phyloP scores from a whole-genome alignment of 2,888 invertebrate genomes.

The Melanophora roralis region DNA sequence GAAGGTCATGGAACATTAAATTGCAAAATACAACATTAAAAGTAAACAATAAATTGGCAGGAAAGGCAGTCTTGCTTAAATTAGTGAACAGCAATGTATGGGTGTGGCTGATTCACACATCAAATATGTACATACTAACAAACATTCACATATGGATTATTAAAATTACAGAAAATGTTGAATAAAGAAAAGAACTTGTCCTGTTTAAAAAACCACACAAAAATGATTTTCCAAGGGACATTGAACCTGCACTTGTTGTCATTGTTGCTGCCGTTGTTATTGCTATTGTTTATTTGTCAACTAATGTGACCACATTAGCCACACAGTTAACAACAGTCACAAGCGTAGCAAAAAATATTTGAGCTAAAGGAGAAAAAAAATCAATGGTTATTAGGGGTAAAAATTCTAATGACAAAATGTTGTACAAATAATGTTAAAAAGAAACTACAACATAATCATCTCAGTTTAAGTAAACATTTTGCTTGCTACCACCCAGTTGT shows the following conservation, averaged over 20 bases:
- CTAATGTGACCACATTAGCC: conserved; percentile 62
- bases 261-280: background rate
- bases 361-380: background rate
- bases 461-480: background rate
- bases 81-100: background rate
- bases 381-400: conserved; percentile 20
- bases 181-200: conserved; percentile 29
- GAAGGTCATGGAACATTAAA: conserved; percentile 60
- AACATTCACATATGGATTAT: too few relatives aligned
- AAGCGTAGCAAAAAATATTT: background rate
- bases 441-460: background rate
- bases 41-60: conserved; percentile 37
- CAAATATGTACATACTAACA: background rate
- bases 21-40: conserved; percentile 15
- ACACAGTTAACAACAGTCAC: conserved; percentile 53
- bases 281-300: conserved; percentile 48
- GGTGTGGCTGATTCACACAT: background rate
- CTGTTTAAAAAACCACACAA: conserved; percentile 41
- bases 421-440: background rate
- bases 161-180: background rate
- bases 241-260: conserved; percentile 48
- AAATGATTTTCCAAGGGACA: conserved; percentile 53
- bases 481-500: background rate
- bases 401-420: background rate
- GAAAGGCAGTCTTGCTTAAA: conserved; percentile 32